Base-by-base conservation (phyloP, 2,113 vertebrate genomes). In the Peromyscus leucopus region DNA sequence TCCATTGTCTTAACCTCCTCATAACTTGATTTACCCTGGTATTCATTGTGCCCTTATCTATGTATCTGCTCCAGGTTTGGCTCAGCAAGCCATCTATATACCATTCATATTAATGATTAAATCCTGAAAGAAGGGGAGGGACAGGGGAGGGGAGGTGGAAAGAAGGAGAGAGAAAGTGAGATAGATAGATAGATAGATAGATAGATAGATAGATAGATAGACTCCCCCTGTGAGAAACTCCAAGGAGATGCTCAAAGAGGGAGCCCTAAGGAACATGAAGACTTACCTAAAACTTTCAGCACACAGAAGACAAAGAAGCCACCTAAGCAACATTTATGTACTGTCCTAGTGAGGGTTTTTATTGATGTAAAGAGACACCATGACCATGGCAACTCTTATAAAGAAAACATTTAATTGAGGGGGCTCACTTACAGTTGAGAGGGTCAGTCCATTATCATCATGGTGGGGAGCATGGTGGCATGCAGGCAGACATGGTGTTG, bases 41-140 rank as follows among this genome's bases (percentile, higher is more conserved):
- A 61, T 89, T 83, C 59, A 67, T 28, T 74, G 46, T 4, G 36
- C 15, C 46, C 55, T 51, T 88, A 59, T 59, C 24, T 95, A 88
- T 61, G 31, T 59, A 12, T 72, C 24, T 79, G 55, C 74, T 39
- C 1, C 63, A 89, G 22, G 10, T 57, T 91, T 87, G 67, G 67
- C 31, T 89, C 71, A 83, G 67, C 42, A 83, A 94, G 19, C 83
- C 83, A 28, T 79, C 13, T 89, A 12, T 82, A 16, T 85, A 67
- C 69, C 84, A 69, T 57, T 36, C 42, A 88, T 0, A 0, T 90
- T 92, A 95, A 46, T 76, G 42, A 69, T 85, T 76, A 92, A 93
- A 90, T 13, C 79, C 83, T 61, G 57, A 96, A 93, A 33, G 48
- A 78, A 46, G 36, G 24, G 85, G 22, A 24, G n/a, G 48, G 22